Evolutionary conservation across 2,797 vertebrate species (phyloP), one percentile per base, ranked within the genome.

Genomic region (Eulemur mongoz): DNA sequence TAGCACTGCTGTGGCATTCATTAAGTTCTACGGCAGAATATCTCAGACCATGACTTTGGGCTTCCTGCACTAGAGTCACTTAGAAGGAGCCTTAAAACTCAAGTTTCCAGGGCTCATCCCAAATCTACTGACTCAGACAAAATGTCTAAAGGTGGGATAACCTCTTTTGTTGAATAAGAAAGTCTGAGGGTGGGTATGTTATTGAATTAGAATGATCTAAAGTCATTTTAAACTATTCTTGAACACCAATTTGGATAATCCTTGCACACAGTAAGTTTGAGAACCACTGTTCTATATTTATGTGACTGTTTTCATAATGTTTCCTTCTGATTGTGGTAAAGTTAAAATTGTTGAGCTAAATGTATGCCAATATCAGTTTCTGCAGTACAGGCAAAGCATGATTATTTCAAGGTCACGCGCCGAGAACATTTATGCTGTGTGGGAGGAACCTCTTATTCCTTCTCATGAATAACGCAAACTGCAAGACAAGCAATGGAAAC

Each of bases 211-310:
- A 90, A 78, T 14, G 6, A 57, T 61, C 40, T 32, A 48, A 78
- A 83, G 27, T 59, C 22, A 86, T 89, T 91, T 79, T 75, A 79
- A 88, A 89, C 48, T 52, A 76, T 35, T 88, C 15, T 91, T 30
- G 69, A 50, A 78, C 23, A 17, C 32, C 32, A 35, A 67, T 67
- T 35, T 67, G 50, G 40, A 32, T 84, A 89, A 96, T 52, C 27
- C 4, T 85, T 70, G 20, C 8, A 65, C 7, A 52, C 25, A 30
- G n/a, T 22, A 48, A 18, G 7, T 63, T 32, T 91, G 59, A 83
- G 40, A 93, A 61, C 48, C 13, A 45, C 12, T 72, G 15, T 76
- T 78, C 35, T 48, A 11, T 78, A 57, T 69, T 90, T 92, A 63
- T 30, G 45, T 79, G 32, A 70, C 12, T 88, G 5, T 59, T 81